Conservation (phyloP, 2,113 vertebrate genomes). For the Etheostoma cragini region DNA sequence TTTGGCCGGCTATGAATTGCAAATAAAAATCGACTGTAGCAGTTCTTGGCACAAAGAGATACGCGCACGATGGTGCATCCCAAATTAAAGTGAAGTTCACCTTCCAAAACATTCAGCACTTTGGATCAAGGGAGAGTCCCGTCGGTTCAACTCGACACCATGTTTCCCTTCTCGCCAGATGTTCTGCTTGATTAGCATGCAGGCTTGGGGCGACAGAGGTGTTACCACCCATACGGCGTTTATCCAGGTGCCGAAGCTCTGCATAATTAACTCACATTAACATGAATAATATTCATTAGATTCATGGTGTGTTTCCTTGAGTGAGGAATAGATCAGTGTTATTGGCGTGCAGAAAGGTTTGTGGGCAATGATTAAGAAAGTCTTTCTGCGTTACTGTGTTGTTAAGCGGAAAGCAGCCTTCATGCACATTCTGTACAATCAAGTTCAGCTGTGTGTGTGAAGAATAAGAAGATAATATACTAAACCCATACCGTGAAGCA, state of each 20-base stretch:
- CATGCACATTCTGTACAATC: neutral
- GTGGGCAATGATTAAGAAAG: neutral
- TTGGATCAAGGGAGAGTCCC: constrained; percentile 34
- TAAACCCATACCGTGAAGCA: neutral
- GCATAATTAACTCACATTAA: constrained; percentile 58
- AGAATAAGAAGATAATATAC: neutral
- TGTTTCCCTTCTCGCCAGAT: constrained; percentile 67
- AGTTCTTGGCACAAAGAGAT: constrained; percentile 46
- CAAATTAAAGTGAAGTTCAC: constrained; percentile 41
- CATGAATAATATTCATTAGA: constrained; percentile 47
- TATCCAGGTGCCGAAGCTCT: constrained; percentile 67
- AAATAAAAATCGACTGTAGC: constrained; percentile 5
- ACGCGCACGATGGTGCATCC: neutral
- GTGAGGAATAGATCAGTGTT: constrained; percentile 12
- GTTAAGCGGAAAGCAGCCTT: neutral
- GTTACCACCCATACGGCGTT: constrained; percentile 47
- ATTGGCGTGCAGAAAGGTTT: neutral
- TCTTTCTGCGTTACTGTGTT: constrained; percentile 3
- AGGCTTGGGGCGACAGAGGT: constrained; percentile 44
- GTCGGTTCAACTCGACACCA: constrained; percentile 8
- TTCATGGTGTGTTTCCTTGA: constrained; percentile 29
- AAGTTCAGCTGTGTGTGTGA: neutral
- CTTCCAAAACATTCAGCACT: constrained; percentile 42
- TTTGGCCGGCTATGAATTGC: constrained; percentile 14
- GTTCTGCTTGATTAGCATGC: constrained; percentile 68